Evolutionary conservation across 2,797 vertebrate species (phyloP).

Genomic region (Anabacerthia variegaticeps): DNA sequence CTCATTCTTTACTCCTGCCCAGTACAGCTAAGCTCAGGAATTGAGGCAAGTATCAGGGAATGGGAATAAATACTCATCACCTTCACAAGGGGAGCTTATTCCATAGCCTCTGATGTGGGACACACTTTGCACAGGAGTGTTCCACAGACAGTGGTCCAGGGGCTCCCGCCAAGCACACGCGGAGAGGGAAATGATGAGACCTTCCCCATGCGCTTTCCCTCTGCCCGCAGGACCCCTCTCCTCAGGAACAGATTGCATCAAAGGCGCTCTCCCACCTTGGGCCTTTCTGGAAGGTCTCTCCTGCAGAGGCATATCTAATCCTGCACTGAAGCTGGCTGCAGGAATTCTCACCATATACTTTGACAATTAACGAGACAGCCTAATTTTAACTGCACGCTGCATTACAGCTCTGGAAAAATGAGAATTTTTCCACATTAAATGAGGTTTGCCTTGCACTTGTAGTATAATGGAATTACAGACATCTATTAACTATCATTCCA

Average conservation of each 20-base stretch:
- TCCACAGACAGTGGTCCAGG: not conserved
- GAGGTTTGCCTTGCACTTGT: conserved; percentile 17
- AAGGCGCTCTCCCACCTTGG: not conserved
- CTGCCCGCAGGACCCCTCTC: not conserved
- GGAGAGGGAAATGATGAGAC: not conserved
- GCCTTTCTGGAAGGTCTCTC: not conserved
- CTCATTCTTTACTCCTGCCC: not conserved
- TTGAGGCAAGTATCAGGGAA: not conserved
- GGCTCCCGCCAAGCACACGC: rapidly evolving
- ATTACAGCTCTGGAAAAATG: conserved; percentile 47
- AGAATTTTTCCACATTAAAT: conserved; percentile 24
- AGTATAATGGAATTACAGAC: conserved; percentile 32
- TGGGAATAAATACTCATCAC: not conserved
- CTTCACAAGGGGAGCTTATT: not conserved
- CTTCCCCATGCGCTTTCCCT: rapidly evolving
- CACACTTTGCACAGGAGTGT: rapidly evolving
- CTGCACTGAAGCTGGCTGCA: conserved; percentile 28
- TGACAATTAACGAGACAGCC: conserved; percentile 20
- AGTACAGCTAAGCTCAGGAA: not conserved
- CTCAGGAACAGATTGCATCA: not conserved
- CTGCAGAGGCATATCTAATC: conserved; percentile 39
- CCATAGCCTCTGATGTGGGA: not conserved
- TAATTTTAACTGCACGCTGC: conserved; percentile 46
- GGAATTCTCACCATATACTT: not conserved
- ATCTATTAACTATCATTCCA: conserved; percentile 33